These are phyloP conservation scores for Cirrhinus molitorella DNA, from an alignment of 2,797 vertebrate species.

Conservation along the genomic window DNA sequence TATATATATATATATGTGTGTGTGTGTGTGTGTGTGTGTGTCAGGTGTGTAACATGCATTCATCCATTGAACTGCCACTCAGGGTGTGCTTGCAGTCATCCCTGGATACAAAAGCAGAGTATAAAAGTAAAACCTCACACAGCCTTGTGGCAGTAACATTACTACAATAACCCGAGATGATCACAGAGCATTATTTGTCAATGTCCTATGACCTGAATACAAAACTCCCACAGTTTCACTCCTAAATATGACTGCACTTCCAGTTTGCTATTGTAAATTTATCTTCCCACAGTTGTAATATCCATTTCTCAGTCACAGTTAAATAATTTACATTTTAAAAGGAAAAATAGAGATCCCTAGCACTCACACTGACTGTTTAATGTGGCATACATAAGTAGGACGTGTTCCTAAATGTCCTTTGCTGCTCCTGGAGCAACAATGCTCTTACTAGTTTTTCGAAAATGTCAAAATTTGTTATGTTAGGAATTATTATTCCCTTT, in stretches of 20 bases:
- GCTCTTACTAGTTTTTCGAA: not conserved
- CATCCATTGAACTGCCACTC: conserved; percentile 16
- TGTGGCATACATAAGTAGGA: not conserved
- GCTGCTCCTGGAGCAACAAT: not conserved
- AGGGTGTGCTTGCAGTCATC: conserved; percentile 25
- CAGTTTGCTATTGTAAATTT: conserved; percentile 26
- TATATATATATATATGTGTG: not conserved
- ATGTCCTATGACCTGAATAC: conserved; percentile 21
- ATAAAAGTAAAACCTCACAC: conserved; percentile 14
- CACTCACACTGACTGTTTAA: not conserved
- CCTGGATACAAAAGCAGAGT: conserved; percentile 14
- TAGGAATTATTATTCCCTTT: conserved; percentile 2
- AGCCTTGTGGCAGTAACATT: conserved; percentile 12
- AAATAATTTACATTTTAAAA: conserved; percentile 42
- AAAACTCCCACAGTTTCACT: conserved; percentile 14
- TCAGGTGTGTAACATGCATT: conserved; percentile 5
- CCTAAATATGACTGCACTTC: not conserved
- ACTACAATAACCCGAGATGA: conserved; percentile 14
- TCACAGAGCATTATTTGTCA: conserved; percentile 20
- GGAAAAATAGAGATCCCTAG: conserved; percentile 12
- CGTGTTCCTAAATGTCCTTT: not conserved
- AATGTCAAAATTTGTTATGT: not conserved
- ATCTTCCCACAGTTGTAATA: conserved; percentile 30
- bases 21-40: conserved; percentile 19
- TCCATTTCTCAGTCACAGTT: not conserved